phyloP scores from a whole-genome alignment of 2,888 invertebrate genomes.

The Meandrusa payeni region DNA sequence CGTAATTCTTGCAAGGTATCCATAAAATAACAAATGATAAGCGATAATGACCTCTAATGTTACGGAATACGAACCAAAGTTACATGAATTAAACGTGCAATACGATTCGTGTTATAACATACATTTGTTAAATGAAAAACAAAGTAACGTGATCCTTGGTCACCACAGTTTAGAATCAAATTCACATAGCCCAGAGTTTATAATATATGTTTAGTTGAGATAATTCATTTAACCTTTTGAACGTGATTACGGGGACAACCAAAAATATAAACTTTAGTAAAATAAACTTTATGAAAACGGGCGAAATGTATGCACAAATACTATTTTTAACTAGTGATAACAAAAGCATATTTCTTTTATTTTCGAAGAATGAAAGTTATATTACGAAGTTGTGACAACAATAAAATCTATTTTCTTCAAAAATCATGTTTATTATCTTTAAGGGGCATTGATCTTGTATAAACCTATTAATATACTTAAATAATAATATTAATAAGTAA shows the following conservation, averaged over 20 bases:
- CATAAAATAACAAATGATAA: conserved; percentile 2
- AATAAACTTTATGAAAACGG: too few relatives aligned
- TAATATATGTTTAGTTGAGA: conserved; percentile 16
- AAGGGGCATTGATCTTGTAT: too few relatives aligned
- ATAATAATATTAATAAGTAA: too few relatives aligned
- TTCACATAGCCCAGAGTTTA: background rate
- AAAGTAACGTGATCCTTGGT: conserved; percentile 1
- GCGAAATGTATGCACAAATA: too few relatives aligned
- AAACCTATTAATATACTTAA: too few relatives aligned
- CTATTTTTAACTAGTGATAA: too few relatives aligned
- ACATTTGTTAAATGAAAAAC: conserved; percentile 2
- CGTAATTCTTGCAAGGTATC: conserved; percentile 20
- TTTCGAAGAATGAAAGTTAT: too few relatives aligned
- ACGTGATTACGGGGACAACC: conserved; percentile 7
- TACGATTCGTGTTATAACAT: background rate
- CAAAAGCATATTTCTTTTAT: too few relatives aligned
- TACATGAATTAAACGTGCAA: background rate
- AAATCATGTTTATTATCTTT: too few relatives aligned
- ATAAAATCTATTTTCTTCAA: too few relatives aligned
- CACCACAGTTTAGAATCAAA: background rate
- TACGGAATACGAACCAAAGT: background rate
- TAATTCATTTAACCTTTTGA: conserved; percentile 27
- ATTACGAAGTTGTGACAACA: too few relatives aligned
- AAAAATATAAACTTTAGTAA: conserved; percentile 12
- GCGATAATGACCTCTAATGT: background rate